Evolutionary conservation across 1,140 invertebrate species (phyloP), one percentile per base, ranked within the genome.

Genomic region (Epicauta chinensis): DNA sequence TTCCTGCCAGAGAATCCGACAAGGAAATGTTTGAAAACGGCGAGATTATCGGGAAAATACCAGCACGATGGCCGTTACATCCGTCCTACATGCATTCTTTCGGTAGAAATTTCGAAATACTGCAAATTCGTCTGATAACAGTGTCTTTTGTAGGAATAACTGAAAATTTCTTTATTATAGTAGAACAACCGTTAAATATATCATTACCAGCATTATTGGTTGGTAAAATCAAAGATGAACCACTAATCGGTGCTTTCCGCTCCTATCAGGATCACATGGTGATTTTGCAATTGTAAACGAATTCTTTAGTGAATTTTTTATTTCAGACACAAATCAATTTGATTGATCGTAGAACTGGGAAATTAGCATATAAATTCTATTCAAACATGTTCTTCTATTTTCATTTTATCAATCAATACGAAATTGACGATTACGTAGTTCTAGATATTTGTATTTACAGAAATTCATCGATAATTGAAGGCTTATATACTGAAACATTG

Each of bases 31-130:
- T 88, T 63, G 77, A 82, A 43, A 72, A 79, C 47, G 86, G 84
- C 0, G 71, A 75, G 44, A 77, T 87, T 34, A 78, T 90, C n/a
- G 82, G 79, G 4, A 76, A 72, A 2, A 61, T 91, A 48, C 84
- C 82, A 1, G 80, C 84, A 5, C 75, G 87, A 47, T 91, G 88
- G 84, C 69, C 76, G 2, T 62, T 90, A 3, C 77, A 89, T 71
- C 87, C 89, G 0, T 80, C 83, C 0, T 94, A 94, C 52, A 92
- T 91, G 85, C 91, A 94, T 63, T 88, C 87, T 6, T 94, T 93
- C 72, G 87, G 86, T 79, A 73, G n/a, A n/a, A n/a, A n/a, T n/a
- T n/a, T n/a, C n/a, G n/a, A n/a, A n/a, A n/a, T n/a, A n/a, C n/a
- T n/a, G n/a, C n/a, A n/a, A n/a, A n/a, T n/a, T n/a, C n/a, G n/a